Base-by-base conservation (phyloP, 2,113 vertebrate species). In the Cricetomys ansorgei region DNA sequence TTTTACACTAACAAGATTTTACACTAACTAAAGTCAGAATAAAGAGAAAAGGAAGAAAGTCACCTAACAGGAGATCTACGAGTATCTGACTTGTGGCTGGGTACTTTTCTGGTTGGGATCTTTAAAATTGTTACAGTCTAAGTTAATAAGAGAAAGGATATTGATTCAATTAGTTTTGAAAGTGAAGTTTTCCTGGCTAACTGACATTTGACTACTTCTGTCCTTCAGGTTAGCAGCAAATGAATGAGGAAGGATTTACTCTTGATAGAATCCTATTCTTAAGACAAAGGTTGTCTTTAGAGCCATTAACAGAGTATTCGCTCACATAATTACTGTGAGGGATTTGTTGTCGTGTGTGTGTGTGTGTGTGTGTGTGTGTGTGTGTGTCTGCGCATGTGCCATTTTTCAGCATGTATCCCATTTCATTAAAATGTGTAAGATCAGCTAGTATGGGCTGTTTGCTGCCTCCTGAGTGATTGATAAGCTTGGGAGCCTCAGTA, bases 111-210 rank as follows among this genome's bases (percentile, higher is more conserved):
- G 31, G 40, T 94, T 96, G 57, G 67, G 73, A 55, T 96, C 87
- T 94, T 98, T 85, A 69, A 91, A 98, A 96, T 88, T 97, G 69
- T 85, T 96, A 70, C 23, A 29, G 40, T 96, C 23, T 19, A 96
- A 98, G 65, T 95, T 96, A 96, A 95, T 48, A 97, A 98, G 92
- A 92, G 87, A 97, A 97, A 95, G 16, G 21, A 88, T 97, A 97
- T 92, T 75, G 86, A 97, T 95, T 96, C 31, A 92, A 88, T 97
- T 67, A 1, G 2, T 92, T 98, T 98, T 95, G 96, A 97, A 97
- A 48, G 75, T 45, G n/a, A 94, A n/a, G 15, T 97, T 97, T 97
- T 97, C 65, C 34, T 55, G 48, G 91, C 59, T 86, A 97, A 89
- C 69, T 94, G 94, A 96, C 23, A 95, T 83, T 89, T 97, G 89